A percentile compares a stretch with the other conserved stretches of the same genome.
These are phyloP conservation scores for Mormyrus proboscirostris DNA, from an alignment of 2,797 vertebrate species.

Conservation along the genomic window DNA sequence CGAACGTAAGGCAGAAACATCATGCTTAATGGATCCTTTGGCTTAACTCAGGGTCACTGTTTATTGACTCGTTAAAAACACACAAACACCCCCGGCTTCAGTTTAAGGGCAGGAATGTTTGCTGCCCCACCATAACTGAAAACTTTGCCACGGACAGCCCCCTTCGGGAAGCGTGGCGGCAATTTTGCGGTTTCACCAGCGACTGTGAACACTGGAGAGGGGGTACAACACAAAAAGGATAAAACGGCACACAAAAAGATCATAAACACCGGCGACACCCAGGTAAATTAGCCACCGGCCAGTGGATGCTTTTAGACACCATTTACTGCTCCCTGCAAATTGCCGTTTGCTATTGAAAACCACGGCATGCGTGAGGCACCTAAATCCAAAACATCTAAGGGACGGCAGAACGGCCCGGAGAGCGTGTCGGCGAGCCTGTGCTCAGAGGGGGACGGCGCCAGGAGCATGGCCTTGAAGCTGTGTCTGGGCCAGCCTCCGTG, in stretches of 20 bases:
- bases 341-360: neutral
- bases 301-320: neutral
- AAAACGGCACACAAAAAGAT: neutral
- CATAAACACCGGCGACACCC: neutral
- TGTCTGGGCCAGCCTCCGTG: neutral
- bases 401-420: neutral
- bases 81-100: neutral
- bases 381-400: neutral
- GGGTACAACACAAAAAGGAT: neutral
- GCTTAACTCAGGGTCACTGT: neutral
- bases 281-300: neutral
- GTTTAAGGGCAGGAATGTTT: neutral
- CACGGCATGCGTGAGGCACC: neutral
- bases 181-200: neutral
- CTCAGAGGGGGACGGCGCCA: neutral
- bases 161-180: neutral
- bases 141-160: neutral
- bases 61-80: neutral
- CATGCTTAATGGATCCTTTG: neutral
- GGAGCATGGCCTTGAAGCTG: neutral
- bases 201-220: neutral
- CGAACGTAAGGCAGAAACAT: neutral
- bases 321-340: neutral
- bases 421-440: neutral
- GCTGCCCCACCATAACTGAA: neutral